These are phyloP conservation scores for Odocoileus hemionus DNA, from an alignment of 2,113 vertebrate species.

Conservation along the genomic window DNA sequence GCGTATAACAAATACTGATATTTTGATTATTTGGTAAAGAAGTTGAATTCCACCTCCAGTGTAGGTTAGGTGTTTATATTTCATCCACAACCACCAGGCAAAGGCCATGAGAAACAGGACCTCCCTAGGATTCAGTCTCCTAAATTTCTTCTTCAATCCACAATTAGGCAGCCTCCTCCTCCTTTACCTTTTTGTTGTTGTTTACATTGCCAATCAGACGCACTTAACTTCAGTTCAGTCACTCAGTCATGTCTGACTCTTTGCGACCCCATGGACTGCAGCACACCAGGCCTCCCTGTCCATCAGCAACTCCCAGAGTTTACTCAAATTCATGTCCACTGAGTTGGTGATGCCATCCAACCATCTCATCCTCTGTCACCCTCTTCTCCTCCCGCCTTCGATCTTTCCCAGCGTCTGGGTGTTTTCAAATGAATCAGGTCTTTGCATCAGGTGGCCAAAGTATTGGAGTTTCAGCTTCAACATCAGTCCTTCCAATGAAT, in stretches of 20 bases:
- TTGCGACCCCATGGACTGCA: accelerated
- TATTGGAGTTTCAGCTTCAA: background rate
- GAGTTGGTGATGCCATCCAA: background rate
- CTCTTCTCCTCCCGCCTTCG: background rate
- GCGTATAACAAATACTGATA: background rate
- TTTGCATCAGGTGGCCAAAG: background rate
- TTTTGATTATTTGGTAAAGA: constrained; percentile 28
- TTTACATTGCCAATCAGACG: background rate
- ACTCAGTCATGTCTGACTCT: background rate
- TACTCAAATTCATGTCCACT: background rate
- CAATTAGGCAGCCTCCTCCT: background rate
- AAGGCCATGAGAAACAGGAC: background rate
- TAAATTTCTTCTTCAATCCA: background rate
- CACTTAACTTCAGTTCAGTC: background rate
- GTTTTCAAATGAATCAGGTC: background rate
- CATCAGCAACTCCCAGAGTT: background rate
- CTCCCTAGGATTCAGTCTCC: background rate
- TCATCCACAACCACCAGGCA: background rate
- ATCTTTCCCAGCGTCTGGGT: background rate
- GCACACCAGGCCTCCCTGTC: background rate
- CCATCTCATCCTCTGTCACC: background rate
- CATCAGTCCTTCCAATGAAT: background rate
- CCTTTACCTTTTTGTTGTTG: background rate
- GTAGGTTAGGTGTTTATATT: background rate
- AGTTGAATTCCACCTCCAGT: background rate